phyloP scores from a whole-genome alignment of 2,113 vertebrate genomes.

The Leucoraja erinaceus region DNA sequence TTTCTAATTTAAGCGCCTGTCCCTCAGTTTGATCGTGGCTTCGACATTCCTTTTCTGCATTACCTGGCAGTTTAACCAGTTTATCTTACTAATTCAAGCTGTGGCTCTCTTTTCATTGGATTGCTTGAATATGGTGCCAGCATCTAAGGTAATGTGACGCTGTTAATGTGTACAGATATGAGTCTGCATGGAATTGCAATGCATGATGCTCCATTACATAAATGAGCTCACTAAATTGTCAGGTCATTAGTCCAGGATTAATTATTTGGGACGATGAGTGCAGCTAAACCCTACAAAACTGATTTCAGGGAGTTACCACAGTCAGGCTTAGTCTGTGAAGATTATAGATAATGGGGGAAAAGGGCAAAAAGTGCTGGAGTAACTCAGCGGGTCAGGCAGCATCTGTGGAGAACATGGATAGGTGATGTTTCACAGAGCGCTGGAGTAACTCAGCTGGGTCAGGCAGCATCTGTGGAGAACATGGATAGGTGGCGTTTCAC shows the following conservation, averaged over 20 bases:
- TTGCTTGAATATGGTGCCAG: constrained; percentile 71
- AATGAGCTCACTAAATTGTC: background rate
- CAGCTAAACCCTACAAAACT: background rate
- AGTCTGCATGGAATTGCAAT: background rate
- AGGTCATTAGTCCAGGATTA: background rate
- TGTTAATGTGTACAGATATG: background rate
- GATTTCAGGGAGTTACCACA: background rate
- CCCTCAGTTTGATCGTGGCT: constrained; percentile 70
- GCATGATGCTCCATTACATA: background rate
- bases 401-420: too few species aligned
- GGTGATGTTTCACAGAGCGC: too few species aligned
- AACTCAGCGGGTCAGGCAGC: too few species aligned
- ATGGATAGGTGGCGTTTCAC: too few species aligned
- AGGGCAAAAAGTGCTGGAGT: too few species aligned
- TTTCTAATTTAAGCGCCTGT: constrained; percentile 65
- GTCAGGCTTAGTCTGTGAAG: background rate
- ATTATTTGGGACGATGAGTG: background rate
- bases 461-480: too few species aligned
- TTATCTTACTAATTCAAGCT: constrained; percentile 84
- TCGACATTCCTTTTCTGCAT: constrained; percentile 86
- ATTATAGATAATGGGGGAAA: background rate
- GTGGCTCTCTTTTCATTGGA: constrained; percentile 78
- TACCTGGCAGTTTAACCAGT: constrained; percentile 97
- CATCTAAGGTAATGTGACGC: constrained; percentile 63
- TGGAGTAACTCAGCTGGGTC: too few species aligned